Evolutionary conservation across 1,140 invertebrate genomes (phyloP).

Genomic region (Zelostemma sp.): DNA sequence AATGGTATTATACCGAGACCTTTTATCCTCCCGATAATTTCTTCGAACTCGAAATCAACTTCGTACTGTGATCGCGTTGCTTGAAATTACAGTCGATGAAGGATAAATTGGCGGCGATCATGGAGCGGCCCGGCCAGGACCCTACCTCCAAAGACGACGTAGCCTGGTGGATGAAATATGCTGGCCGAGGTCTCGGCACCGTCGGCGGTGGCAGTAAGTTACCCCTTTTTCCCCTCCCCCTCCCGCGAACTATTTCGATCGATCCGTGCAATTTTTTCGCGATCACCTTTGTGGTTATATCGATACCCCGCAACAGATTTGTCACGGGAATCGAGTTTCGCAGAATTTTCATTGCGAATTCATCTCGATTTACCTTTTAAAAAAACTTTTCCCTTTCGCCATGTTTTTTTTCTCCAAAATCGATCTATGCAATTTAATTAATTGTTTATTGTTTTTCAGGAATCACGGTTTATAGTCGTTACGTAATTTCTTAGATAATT

Average conservation of each 20-base stretch:
- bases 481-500: too few relatives aligned
- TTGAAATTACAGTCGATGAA: conserved; percentile 76
- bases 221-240: neutral
- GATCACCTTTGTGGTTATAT: too few relatives aligned
- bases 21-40: conserved; percentile 12
- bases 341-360: too few relatives aligned
- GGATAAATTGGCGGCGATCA: conserved; percentile 81
- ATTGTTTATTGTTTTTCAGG: too few relatives aligned
- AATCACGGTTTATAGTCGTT: too few relatives aligned
- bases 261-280: too few relatives aligned
- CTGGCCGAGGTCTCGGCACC: conserved; percentile 84
- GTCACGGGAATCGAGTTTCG: too few relatives aligned
- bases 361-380: too few relatives aligned
- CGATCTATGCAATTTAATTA: too few relatives aligned
- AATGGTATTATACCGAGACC: conserved; percentile 3
- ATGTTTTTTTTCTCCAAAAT: conserved; percentile 3
- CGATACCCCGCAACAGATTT: too few relatives aligned
- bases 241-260: too few relatives aligned
- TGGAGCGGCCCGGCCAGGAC: conserved; percentile 83
- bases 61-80: conserved; percentile 1
- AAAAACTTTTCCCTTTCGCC: too few relatives aligned
- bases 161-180: conserved; percentile 91
- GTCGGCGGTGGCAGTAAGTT: conserved; percentile 84
- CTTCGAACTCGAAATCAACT: neutral
- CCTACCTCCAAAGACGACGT: conserved; percentile 82